Base-by-base conservation (phyloP, 2,888 invertebrate genomes). In the Erebia epiphron region DNA sequence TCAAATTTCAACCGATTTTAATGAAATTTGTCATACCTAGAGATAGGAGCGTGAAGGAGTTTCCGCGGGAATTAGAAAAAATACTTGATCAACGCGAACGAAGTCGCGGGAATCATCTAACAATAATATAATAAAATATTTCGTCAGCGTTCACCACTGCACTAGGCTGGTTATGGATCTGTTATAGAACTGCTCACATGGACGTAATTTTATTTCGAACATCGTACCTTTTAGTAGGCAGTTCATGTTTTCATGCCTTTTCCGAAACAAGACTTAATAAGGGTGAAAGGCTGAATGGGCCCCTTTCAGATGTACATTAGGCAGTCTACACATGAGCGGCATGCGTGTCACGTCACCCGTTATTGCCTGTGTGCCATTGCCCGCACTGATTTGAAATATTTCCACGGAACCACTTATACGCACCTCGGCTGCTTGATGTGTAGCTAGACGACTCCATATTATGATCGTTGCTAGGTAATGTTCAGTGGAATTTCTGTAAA, bases 351-450 rank as follows among this genome's bases (percentile, higher is more conserved):
- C 91, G 91, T 90, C 86, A 88, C 80, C 84, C 90, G 88, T 90
- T 90, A 91, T 90, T 90, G 90, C 88, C 89, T 86, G 87, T 88
- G 88, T 84, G 84, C 85, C 84, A 82, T 83, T 82, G 86, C 84
- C 84, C 82, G 88, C 83, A 78, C 90, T 90, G 92, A 93, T 93
- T 93, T 92, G 90, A 91, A 93, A 92, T 93, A 92, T 91, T 93
- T 92, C 85, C 92, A 92, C 92, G 92, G 85, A 92, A 90, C 89
- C 92, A 91, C 92, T 92, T 92, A 92, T 88, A 87, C 90, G 87
- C 87, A 87, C 86, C 89, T 91, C 85, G 78, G 85, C 83, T 86
- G 66, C 71, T 57, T 69, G 66, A 52, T 60, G 60, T 58, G 60
- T 49, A 26, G 61, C 49, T 64, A 61, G 54, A 70, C 56, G 52